Evolutionary conservation across 1,140 invertebrate genomes (phyloP).

Genomic region (Drosophila truncata): DNA sequence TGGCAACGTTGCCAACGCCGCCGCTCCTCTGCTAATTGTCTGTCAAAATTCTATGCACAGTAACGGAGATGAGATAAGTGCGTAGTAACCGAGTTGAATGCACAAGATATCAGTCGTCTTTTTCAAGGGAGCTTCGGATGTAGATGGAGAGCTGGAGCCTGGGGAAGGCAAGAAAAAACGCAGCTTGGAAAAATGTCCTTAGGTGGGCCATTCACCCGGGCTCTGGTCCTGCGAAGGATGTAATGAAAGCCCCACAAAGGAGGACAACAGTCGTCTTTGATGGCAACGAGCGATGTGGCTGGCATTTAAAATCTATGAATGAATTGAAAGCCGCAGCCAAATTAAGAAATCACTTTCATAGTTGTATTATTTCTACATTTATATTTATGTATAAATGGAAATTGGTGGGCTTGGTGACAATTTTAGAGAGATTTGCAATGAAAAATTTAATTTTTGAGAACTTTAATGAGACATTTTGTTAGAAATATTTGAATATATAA

Average conservation of each 20-base stretch:
- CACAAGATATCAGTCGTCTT: slow-evolving; percentile 58
- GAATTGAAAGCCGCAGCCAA: slow-evolving; percentile 22
- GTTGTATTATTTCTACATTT: slow-evolving; percentile 6
- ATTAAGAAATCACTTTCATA: slow-evolving; percentile 21
- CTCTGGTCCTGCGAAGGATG: slow-evolving; percentile 20
- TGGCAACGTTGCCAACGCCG: slow-evolving; percentile 66
- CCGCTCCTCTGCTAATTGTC: slow-evolving; percentile 75
- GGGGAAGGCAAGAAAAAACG: slow-evolving; percentile 31
- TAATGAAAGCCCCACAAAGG: slow-evolving; percentile 41
- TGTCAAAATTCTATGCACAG: slow-evolving; percentile 76
- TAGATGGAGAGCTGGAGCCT: neutral
- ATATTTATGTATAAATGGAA: neutral
- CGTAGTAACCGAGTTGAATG: slow-evolving; percentile 71
- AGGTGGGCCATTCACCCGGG: slow-evolving; percentile 33
- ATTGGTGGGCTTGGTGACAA: neutral
- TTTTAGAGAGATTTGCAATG: neutral
- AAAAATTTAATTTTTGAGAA: neutral
- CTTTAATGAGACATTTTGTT: neutral
- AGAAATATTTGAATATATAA: neutral
- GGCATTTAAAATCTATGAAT: slow-evolving; percentile 33
- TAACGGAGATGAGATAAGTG: slow-evolving; percentile 77
- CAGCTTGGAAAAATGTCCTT: slow-evolving; percentile 28
- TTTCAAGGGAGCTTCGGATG: neutral
- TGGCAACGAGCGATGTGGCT: slow-evolving; percentile 16
- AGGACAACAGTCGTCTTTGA: slow-evolving; percentile 28